phyloP scores from a whole-genome alignment of 2,888 invertebrate genomes.

The Bedellia somnulentella region DNA sequence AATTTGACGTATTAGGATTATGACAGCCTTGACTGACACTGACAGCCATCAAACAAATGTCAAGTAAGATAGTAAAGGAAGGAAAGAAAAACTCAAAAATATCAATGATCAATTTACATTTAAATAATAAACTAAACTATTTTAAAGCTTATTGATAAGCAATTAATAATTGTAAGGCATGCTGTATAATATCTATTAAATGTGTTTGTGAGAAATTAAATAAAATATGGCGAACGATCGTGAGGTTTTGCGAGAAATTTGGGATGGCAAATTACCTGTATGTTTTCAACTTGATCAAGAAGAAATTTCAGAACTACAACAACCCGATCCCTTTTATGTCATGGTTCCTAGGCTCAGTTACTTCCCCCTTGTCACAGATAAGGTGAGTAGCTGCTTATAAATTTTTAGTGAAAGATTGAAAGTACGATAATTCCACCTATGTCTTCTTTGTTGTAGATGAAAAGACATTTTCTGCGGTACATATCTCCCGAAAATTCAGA shows the following conservation, averaged over 20 bases:
- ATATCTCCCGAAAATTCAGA: conserved; percentile 80
- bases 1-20: no score
- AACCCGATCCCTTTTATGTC: conserved; percentile 90
- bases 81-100: no score
- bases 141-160: no score
- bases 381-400: conserved; percentile 57
- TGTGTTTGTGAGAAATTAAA: no score
- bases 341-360: conserved; percentile 94
- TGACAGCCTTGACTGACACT: no score
- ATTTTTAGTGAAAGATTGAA: not conserved
- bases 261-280: conserved; percentile 94
- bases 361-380: conserved; percentile 92
- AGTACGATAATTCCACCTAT: not conserved
- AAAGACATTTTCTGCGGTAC: conserved; percentile 84
- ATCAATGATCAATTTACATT: no score
- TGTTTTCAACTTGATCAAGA: conserved; percentile 88
- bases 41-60: no score
- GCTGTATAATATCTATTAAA: no score
- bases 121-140: no score
- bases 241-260: conserved; percentile 91
- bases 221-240: conserved; percentile 86
- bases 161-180: no score
- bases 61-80: no score
- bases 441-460: conserved; percentile 60
- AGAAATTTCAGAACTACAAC: conserved; percentile 85